Percentiles rank a stretch among this genome's conserved stretches.
phyloP scores from a whole-genome alignment of 1,140 invertebrate genomes.

The Pachyrhynchus sulphureomaculatus region DNA sequence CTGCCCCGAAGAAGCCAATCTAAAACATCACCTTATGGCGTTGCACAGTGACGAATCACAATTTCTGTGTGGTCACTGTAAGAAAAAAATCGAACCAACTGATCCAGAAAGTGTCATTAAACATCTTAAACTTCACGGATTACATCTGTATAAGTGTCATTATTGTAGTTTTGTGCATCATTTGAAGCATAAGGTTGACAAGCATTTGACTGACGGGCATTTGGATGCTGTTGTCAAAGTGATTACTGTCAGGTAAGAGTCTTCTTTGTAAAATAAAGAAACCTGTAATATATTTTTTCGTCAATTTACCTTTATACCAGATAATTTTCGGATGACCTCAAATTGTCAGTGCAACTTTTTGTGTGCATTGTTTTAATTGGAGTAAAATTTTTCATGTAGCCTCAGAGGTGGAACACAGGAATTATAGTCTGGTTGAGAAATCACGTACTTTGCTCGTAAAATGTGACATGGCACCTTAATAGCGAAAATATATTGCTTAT shows the following conservation, averaged over 20 bases:
- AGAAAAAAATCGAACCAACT: conserved; percentile 41
- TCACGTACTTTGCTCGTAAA: no score
- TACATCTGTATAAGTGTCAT: conserved; percentile 68
- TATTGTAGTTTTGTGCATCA: conserved; percentile 66
- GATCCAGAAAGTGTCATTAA: conserved; percentile 56
- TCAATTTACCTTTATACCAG: no score
- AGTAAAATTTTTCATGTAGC: no score
- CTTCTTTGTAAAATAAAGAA: background rate
- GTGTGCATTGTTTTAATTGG: no score
- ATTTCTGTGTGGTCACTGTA: conserved; percentile 73
- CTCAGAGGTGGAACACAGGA: no score
- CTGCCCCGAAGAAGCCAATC: conserved; percentile 69
- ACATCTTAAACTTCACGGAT: conserved; percentile 76
- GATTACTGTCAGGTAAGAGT: conserved; percentile 22
- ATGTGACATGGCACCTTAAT: no score
- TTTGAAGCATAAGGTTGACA: conserved; percentile 63
- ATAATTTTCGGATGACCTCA: background rate
- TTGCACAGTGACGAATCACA: conserved; percentile 62
- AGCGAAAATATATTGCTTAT: no score
- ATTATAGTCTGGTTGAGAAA: no score
- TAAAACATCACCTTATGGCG: conserved; percentile 70
- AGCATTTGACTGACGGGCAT: conserved; percentile 66
- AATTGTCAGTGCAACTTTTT: no score
- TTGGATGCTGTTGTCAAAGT: conserved; percentile 41
- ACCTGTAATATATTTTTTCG: no score